Conservation (phyloP, 2,888 invertebrate genomes). For the Perizoma flavofasciatum region DNA sequence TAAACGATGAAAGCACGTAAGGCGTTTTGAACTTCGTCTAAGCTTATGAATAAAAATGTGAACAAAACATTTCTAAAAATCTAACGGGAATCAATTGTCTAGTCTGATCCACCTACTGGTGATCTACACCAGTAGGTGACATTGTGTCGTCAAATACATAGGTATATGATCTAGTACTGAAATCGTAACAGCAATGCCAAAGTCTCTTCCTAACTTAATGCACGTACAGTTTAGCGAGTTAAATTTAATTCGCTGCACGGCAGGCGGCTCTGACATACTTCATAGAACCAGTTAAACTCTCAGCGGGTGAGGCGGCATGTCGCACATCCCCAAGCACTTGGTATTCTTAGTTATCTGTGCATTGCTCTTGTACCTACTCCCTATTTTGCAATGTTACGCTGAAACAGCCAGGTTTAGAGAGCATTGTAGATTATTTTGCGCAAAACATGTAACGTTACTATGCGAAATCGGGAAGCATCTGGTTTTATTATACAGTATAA, state of each 20-base stretch:
- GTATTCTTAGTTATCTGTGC: constrained; percentile 30
- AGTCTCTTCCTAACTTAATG: constrained; percentile 21
- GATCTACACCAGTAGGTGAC: neutral
- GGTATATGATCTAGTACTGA: neutral
- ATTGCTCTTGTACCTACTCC: constrained; percentile 18
- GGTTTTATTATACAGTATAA: too few species aligned
- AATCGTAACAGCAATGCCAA: neutral
- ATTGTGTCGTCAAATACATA: too few species aligned
- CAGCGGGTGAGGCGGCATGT: constrained; percentile 17
- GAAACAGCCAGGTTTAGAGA: constrained; percentile 12
- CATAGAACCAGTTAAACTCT: constrained; percentile 22
- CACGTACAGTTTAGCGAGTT: constrained; percentile 43
- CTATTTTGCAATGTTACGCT: constrained; percentile 18
- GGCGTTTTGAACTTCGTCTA: too few species aligned
- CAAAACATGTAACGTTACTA: too few species aligned
- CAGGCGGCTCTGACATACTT: constrained; percentile 47
- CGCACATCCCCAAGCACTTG: constrained; percentile 26
- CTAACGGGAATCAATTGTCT: neutral
- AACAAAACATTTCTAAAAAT: neutral
- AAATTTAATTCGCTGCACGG: constrained; percentile 60
- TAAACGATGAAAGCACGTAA: too few species aligned
- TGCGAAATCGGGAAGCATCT: too few species aligned
- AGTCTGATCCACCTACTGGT: neutral
- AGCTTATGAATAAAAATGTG: too few species aligned
- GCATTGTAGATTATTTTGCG: constrained; percentile 4